Evolutionary conservation across 1,140 invertebrate genomes (phyloP).

Genomic region (Hyphantria cunea): DNA sequence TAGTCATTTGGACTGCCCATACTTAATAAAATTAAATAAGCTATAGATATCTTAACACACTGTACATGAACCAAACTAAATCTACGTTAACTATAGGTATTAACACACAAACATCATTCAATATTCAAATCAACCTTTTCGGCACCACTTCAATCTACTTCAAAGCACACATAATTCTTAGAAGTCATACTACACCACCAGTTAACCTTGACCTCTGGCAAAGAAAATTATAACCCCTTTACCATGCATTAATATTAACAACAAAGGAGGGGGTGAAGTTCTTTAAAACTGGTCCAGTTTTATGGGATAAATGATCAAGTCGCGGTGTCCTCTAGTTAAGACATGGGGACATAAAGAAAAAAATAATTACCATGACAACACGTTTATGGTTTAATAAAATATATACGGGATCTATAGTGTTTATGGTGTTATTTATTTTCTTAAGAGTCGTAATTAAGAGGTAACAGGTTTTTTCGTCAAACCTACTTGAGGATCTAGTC

Average conservation of each 20-base stretch:
- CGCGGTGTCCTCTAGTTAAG: constrained; percentile 23
- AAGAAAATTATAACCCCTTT: not conserved
- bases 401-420: too few species aligned
- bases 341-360: constrained; percentile 11
- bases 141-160: not conserved
- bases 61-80: too few species aligned
- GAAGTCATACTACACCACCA: constrained; percentile 3
- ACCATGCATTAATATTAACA: not conserved
- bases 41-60: too few species aligned
- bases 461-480: too few species aligned
- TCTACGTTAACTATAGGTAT: too few species aligned
- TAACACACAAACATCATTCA: not conserved
- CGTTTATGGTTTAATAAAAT: constrained; percentile 7
- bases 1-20: too few species aligned
- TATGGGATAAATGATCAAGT: constrained; percentile 1
- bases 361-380: constrained; percentile 27
- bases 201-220: not conserved
- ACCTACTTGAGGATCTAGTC: too few species aligned
- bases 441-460: too few species aligned
- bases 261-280: not conserved
- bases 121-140: not conserved
- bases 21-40: too few species aligned
- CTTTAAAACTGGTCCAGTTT: not conserved
- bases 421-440: too few species aligned
- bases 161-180: constrained; percentile 7